Base-by-base conservation (phyloP, 2,113 vertebrate genomes). In the Amphiprion ocellaris region DNA sequence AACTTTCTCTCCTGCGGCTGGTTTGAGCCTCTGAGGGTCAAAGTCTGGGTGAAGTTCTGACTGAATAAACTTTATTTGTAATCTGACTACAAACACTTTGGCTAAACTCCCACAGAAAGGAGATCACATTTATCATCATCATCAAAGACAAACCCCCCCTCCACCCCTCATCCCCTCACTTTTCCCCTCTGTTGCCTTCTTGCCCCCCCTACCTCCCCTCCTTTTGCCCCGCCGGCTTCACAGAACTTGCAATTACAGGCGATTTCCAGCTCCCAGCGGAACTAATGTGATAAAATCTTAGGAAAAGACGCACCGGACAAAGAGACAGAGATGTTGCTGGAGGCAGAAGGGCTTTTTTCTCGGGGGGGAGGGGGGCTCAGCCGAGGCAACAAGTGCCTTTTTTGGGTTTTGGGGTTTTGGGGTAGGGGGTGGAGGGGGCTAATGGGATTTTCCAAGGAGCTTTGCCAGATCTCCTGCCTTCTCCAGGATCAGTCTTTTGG, bases 391-490 rank as follows among this genome's bases (percentile, higher is more conserved):
- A 93, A 93, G 92, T 92, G 86, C 81, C 88, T 91, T 93, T 91
- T 93, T 56, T n/a, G 54, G 33, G 12, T 47, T 65, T 39, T 28
- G 2, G 4, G 30, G 30, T 4, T 30, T 15, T 60, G 21, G 26
- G 15, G 46, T 33, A 54, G 30, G 30, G 30, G n/a, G 55, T 33
- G 61, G 89, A 74, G 74, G 30, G 26, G 8, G 55, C 90, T 95
- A 95, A 95, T 94, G 83, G 92, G 94, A 95, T 95, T 95, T 93
- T 94, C 88, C 79, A 79, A 89, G 92, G 92, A 88, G 92, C 92
- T 94, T 93, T 92, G 89, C 87, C 88, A 94, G 93, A 95, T 94
- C 94, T 92, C 89, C 83, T 89, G 90, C 91, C 69, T 86, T 73
- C 81, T 76, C 90, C 90, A 93, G 79, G 64, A 79, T 80, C 78